Evolutionary conservation across 2,113 vertebrate genomes (phyloP).

Genomic region (Chroicocephalus ridibundus): DNA sequence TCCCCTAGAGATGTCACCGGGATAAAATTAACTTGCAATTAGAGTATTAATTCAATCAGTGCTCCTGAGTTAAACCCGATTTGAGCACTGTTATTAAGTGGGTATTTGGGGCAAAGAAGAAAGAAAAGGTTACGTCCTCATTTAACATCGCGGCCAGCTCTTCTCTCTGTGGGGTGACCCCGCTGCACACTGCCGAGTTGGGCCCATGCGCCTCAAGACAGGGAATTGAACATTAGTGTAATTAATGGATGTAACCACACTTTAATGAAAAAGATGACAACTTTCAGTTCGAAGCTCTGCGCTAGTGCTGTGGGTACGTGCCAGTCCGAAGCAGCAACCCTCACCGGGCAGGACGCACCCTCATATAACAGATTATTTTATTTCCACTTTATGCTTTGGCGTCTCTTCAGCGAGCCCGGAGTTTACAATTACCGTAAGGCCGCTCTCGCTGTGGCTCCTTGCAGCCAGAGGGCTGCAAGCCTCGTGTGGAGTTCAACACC

Average conservation of each 20-base stretch:
- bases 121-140: neutral
- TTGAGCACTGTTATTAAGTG: neutral
- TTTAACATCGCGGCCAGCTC: neutral
- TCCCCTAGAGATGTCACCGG: neutral
- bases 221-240: neutral
- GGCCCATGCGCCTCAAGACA: accelerated
- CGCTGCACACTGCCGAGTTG: accelerated
- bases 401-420: neutral
- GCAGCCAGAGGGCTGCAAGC: neutral
- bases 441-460: accelerated
- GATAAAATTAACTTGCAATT: conserved; percentile 22
- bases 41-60: neutral
- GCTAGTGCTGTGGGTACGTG: accelerated
- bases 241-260: accelerated
- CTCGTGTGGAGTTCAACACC: accelerated
- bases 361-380: neutral
- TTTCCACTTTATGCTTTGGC: neutral
- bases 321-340: neutral
- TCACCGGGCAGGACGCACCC: accelerated
- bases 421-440: accelerated
- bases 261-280: accelerated
- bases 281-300: accelerated
- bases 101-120: neutral
- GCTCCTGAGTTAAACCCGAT: neutral
- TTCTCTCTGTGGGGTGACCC: neutral